Evolutionary conservation across 2,113 vertebrate genomes (phyloP), one percentile per base, ranked within the genome.

Genomic region (Apodemus speciosus): DNA sequence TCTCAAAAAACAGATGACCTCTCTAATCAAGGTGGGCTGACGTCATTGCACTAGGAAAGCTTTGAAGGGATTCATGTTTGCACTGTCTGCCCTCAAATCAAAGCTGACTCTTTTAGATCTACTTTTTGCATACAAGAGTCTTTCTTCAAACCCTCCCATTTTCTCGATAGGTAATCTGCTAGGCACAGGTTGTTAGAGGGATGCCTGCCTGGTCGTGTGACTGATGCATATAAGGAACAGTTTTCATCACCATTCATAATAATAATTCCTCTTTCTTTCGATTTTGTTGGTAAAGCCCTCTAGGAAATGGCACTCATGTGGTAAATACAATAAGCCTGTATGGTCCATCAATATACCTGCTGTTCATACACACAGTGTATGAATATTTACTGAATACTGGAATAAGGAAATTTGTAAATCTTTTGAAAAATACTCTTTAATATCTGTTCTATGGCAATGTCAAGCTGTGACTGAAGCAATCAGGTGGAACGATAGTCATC

Each of bases 391-490:
- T 92, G 68, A 92, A 38, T 85, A 81, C 35, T 27, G 56, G 53
- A 94, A 91, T 87, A 58, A 94, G 51, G 90, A 53, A 94, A 51
- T 90, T 90, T 94, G 93, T 93, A 60, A 89, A 53, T 71, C 80
- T 88, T 88, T 76, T 89, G 69, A 95, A 88, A 58, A 94, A 66
- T 62, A 90, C n/a, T 94, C 81, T 89, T 94, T 93, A 95, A 94
- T 91, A 95, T 71, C 75, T 91, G 56, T 92, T 93, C 86, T 96
- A 85, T 27, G 64, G 53, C 15, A 88, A 91, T 85, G 91, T 87
- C 83, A 96, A 73, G 75, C 71, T 93, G 84, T 95, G 69, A 87
- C 93, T 93, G 68, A 91, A 85, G 91, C 62, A 95, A 94, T 94
- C 56, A 88, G 92, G 76, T 88, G 25, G 93, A 86, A 94, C 88